Percentiles rank a stretch among this genome's conserved stretches.
Evolutionary conservation across 2,888 invertebrate genomes (phyloP).

Genomic region (Perithous albicinctus): DNA sequence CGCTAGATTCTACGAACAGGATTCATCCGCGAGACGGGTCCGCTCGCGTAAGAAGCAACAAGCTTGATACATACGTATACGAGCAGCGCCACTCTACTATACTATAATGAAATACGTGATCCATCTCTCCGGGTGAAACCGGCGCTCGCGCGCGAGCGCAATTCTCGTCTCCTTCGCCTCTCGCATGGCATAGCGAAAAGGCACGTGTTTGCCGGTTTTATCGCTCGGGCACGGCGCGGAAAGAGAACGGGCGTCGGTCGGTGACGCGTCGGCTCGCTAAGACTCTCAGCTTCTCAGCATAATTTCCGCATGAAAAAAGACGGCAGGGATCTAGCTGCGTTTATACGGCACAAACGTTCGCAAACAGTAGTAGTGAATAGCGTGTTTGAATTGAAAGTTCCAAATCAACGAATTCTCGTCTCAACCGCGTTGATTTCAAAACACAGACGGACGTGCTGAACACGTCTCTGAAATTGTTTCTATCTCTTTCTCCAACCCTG

Average conservation of each 20-base stretch:
- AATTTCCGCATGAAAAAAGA: neutral
- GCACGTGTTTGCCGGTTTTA: constrained; percentile 53
- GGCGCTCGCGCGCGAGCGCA: constrained; percentile 34
- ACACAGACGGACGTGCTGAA: too few relatives aligned
- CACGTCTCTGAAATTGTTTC: too few relatives aligned
- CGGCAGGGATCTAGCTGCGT: neutral
- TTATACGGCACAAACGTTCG: neutral
- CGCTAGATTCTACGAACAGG: constrained; percentile 61
- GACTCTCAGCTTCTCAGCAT: constrained; percentile 32
- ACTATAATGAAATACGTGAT: constrained; percentile 81
- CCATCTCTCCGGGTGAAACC: constrained; percentile 77
- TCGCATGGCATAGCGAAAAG: constrained; percentile 25
- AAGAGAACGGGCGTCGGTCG: constrained; percentile 36
- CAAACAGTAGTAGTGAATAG: constrained; percentile 17
- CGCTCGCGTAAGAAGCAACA: constrained; percentile 64
- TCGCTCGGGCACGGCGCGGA: constrained; percentile 37
- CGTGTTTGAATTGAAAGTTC: constrained; percentile 75
- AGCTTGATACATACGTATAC: constrained; percentile 58
- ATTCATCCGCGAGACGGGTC: constrained; percentile 57
- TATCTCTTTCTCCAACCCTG: too few relatives aligned
- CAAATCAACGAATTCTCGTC: constrained; percentile 74
- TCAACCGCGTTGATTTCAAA: neutral
- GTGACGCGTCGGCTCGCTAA: constrained; percentile 21
- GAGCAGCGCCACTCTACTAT: constrained; percentile 34
- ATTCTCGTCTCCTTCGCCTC: constrained; percentile 24